Evolutionary conservation across 1,140 invertebrate genomes (phyloP).

Genomic region (Drosophila baimaii): DNA sequence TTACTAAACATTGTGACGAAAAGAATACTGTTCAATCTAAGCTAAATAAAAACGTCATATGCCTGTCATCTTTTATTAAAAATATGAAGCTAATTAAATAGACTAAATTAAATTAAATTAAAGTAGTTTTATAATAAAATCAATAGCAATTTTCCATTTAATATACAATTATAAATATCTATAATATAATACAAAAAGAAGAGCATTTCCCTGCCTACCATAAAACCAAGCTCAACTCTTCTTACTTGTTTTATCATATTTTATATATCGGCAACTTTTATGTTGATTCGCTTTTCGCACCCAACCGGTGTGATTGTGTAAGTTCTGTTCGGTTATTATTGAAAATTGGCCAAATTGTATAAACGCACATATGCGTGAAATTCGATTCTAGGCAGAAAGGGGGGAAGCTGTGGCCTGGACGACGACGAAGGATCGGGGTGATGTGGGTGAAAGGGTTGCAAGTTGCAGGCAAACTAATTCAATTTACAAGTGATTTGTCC

Average conservation of each 20-base stretch:
- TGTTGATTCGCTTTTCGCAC: constrained; percentile 65
- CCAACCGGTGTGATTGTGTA: constrained; percentile 36
- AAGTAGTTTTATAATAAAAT: neutral
- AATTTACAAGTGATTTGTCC: constrained; percentile 82
- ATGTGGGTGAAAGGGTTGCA: constrained; percentile 62
- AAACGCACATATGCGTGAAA: constrained; percentile 84
- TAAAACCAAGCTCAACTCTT: neutral
- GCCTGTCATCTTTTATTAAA: too few species aligned
- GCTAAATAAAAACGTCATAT: too few species aligned
- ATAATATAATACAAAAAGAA: neutral
- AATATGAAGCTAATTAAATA: neutral
- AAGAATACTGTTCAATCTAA: too few species aligned
- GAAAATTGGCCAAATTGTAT: constrained; percentile 83
- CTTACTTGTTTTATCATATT: constrained; percentile 52
- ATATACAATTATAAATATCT: too few species aligned
- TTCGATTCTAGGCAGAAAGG: constrained; percentile 69
- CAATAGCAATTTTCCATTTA: fast-evolving
- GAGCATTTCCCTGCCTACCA: constrained; percentile 18
- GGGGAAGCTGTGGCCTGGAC: constrained; percentile 18
- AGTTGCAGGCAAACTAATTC: constrained; percentile 72
- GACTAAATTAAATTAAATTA: too few species aligned
- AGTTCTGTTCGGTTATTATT: constrained; percentile 73
- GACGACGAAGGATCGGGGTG: neutral
- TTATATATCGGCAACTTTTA: constrained; percentile 67
- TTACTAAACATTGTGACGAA: too few species aligned